Evolutionary conservation across 2,888 invertebrate species (phyloP).

Genomic region (Gymnocheta viridis): DNA sequence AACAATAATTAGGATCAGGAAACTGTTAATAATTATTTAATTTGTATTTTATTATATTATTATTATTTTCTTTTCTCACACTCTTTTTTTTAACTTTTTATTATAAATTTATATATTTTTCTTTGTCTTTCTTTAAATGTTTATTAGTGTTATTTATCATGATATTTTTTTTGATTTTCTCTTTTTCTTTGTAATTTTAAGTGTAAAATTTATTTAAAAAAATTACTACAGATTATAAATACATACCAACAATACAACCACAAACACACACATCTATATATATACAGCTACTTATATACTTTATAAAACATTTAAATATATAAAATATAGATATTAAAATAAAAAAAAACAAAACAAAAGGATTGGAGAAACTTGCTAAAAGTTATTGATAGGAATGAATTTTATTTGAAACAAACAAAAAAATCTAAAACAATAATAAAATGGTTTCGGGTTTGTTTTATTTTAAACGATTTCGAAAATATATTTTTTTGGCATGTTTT

Average conservation of each 20-base stretch:
- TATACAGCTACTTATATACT: conserved; percentile 35
- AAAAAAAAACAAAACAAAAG: conserved; percentile 11
- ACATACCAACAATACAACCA: conserved; percentile 30
- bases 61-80: background rate
- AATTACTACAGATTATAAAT: conserved; percentile 42
- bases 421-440: conserved; percentile 36
- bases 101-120: conserved; percentile 14
- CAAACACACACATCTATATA: conserved; percentile 32
- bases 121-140: conserved; percentile 32
- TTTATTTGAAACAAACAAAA: conserved; percentile 36
- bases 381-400: conserved; percentile 20
- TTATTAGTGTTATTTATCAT: conserved; percentile 40
- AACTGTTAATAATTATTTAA: conserved; percentile 58
- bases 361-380: background rate
- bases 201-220: conserved; percentile 48
- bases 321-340: conserved; percentile 19
- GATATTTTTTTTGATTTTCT: background rate
- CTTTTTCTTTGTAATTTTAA: conserved; percentile 45
- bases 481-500: conserved; percentile 53
- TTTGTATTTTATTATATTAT: conserved; percentile 46
- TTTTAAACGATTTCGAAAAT: conserved; percentile 29
- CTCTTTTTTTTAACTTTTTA: background rate
- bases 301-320: conserved; percentile 20
- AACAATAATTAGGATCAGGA: conserved; percentile 57
- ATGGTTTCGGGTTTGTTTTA: conserved; percentile 52